These are phyloP conservation scores for Montipora cactus DNA, from an alignment of 64 coral and sea anemone species.

Conservation along the genomic window DNA sequence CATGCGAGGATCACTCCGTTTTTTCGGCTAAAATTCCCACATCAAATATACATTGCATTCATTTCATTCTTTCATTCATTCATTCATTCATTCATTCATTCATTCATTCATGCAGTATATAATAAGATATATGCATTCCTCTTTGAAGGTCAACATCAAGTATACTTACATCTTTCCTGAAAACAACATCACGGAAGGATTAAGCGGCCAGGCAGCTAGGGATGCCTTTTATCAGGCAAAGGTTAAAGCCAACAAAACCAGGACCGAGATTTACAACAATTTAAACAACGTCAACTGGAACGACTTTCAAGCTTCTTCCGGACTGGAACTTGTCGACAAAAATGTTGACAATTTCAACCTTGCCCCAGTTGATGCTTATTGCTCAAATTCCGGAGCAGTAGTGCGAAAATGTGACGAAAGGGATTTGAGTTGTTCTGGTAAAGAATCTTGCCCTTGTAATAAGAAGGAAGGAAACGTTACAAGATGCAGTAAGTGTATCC, in stretches of 20 bases:
- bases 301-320: conserved; percentile 1
- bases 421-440: no score
- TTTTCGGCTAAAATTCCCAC: no score
- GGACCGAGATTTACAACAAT: not conserved
- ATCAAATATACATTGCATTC: no score
- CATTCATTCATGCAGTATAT: no score
- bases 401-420: conserved; percentile 39
- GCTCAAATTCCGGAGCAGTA: conserved; percentile 60
- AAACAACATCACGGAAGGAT: not conserved
- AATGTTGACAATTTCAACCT: conserved; percentile 53
- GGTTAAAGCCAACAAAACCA: not conserved
- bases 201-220: not conserved
- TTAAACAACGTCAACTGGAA: conserved; percentile 8
- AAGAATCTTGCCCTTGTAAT: not conserved
- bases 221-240: not conserved
- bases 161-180: not conserved
- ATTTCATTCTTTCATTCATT: no score
- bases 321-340: conserved; percentile 33
- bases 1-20: no score
- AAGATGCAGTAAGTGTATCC: conserved; percentile 8
- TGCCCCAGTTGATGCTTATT: conserved; percentile 45
- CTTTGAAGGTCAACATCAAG: not conserved
- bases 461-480: not conserved
- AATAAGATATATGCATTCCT: no score
- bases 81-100: no score